Conservation (phyloP, 2,888 invertebrate genomes). For the Spodoptera littoralis region DNA sequence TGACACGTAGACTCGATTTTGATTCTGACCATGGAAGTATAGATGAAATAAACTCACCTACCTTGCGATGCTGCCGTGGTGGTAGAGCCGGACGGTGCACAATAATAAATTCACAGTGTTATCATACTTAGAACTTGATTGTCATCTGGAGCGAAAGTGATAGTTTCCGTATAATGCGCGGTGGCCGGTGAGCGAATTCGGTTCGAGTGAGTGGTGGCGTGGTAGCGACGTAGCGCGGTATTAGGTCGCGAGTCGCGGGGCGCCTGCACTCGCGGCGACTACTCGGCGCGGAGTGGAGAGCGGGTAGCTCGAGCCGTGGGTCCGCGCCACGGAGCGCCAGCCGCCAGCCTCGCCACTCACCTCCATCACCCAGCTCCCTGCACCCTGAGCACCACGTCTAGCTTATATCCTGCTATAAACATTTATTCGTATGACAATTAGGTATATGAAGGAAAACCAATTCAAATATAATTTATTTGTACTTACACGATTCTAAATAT, state of each 20-base stretch:
- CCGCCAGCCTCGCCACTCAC: slow-evolving; percentile 40
- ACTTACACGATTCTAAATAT: no score
- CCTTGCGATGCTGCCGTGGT: slow-evolving; percentile 71
- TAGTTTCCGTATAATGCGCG: slow-evolving; percentile 69
- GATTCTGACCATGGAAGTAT: slow-evolving; percentile 66
- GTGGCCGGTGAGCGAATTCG: slow-evolving; percentile 59
- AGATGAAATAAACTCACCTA: slow-evolving; percentile 71
- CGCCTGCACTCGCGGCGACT: slow-evolving; percentile 76
- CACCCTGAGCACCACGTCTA: slow-evolving; percentile 10
- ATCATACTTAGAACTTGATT: slow-evolving; percentile 71
- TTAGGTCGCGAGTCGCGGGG: slow-evolving; percentile 54
- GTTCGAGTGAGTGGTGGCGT: slow-evolving; percentile 69
- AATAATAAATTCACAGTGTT: slow-evolving; percentile 74
- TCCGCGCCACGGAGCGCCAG: slow-evolving; percentile 45
- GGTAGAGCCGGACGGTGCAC: slow-evolving; percentile 67
- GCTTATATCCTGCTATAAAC: slow-evolving; percentile 4
- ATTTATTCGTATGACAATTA: not conserved
- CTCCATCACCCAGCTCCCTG: slow-evolving; percentile 14
- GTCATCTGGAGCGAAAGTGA: slow-evolving; percentile 75
- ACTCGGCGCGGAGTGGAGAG: slow-evolving; percentile 71
- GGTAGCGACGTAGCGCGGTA: slow-evolving; percentile 47
- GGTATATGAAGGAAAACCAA: no score
- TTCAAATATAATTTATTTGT: no score
- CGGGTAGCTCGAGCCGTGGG: slow-evolving; percentile 4
- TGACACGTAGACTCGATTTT: slow-evolving; percentile 85